Conservation (phyloP, 2,113 vertebrate genomes). For the Catharus minimus region DNA sequence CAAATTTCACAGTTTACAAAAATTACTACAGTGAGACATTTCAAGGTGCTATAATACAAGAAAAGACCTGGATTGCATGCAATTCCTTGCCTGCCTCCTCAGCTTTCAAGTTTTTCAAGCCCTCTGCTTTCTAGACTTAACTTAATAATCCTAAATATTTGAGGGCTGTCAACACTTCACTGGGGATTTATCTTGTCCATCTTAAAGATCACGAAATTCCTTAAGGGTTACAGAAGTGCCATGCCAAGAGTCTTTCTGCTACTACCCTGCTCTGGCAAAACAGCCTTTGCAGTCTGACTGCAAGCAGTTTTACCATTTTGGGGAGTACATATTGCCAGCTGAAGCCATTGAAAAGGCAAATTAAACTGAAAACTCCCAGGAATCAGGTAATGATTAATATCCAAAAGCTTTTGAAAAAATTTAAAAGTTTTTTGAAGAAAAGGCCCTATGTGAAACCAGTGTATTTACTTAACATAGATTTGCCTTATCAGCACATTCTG, state of each 20-base stretch:
- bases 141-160: slow-evolving; percentile 33
- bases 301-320: neutral
- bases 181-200: slow-evolving; percentile 14
- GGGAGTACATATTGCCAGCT: neutral
- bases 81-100: neutral
- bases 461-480: neutral
- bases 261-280: neutral
- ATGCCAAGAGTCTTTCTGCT: neutral
- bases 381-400: neutral
- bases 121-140: slow-evolving; percentile 18
- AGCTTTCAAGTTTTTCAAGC: neutral
- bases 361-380: neutral
- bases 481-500: neutral
- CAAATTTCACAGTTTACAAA: neutral
- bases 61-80: neutral
- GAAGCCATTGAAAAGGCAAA: neutral
- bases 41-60: neutral
- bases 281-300: neutral
- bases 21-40: neutral
- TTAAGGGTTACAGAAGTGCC: neutral
- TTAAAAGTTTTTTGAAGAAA: neutral
- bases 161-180: neutral
- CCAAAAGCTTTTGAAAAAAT: neutral
- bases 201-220: slow-evolving; percentile 23
- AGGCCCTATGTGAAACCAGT: neutral